phyloP scores from a whole-genome alignment of 64 coral and sea anemone species.

The Acropora tenuis region DNA sequence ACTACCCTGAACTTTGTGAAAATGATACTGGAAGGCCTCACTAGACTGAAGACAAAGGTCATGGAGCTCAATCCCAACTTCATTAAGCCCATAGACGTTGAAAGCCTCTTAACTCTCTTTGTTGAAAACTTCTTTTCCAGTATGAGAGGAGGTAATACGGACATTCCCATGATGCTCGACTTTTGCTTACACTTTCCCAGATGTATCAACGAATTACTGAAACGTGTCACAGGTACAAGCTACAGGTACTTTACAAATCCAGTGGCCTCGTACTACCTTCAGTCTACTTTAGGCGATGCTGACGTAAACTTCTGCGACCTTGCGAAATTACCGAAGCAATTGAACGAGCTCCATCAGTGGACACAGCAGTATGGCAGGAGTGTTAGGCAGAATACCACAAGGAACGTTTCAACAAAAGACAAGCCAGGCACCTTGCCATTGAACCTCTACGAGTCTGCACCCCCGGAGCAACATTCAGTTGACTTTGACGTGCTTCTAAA shows the following conservation, averaged over 20 bases:
- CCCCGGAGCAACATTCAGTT: conserved; percentile 54
- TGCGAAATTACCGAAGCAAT: conserved; percentile 51
- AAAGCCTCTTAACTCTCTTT: conserved; percentile 71
- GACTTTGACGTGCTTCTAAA: conserved; percentile 48
- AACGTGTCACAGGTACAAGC: conserved; percentile 55
- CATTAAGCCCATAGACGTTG: conserved; percentile 50
- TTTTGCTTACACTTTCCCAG: conserved; percentile 61
- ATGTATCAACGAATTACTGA: conserved; percentile 67
- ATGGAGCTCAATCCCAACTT: conserved; percentile 44
- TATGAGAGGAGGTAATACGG: conserved; percentile 55
- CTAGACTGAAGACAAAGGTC: conserved; percentile 16
- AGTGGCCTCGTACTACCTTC: conserved; percentile 52
- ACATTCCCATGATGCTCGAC: conserved; percentile 62
- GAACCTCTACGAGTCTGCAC: conserved; percentile 57
- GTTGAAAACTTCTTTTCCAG: conserved; percentile 71
- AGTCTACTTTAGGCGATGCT: conserved; percentile 56
- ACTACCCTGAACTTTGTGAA: conserved; percentile 55
- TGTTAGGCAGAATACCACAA: conserved; percentile 20
- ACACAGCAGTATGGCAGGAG: conserved; percentile 36
- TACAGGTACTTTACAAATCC: conserved; percentile 70
- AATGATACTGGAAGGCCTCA: conserved; percentile 66
- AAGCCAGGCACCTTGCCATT: conserved; percentile 73
- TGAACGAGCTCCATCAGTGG: conserved; percentile 58
- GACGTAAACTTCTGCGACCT: conserved; percentile 51
- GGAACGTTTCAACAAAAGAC: conserved; percentile 74